Conservation (phyloP, 2,888 invertebrate genomes). For the Cataglyphis rosenhaueri region DNA sequence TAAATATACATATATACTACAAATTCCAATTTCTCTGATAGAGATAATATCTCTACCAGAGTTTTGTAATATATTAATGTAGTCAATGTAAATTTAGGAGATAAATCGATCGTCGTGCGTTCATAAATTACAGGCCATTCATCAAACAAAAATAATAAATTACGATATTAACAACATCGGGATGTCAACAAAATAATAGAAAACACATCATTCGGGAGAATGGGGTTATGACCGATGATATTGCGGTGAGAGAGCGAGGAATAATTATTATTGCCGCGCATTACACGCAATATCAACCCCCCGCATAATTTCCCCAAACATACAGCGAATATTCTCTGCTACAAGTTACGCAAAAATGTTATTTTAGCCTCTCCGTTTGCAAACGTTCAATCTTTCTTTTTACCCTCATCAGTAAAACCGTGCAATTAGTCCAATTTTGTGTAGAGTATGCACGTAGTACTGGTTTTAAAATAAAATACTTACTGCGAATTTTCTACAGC, state of each 20-base stretch:
- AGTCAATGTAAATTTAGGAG: slow-evolving; percentile 40
- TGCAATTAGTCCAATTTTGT: slow-evolving; percentile 73
- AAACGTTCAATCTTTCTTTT: slow-evolving; percentile 55
- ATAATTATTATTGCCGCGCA: slow-evolving; percentile 46
- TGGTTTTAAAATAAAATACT: slow-evolving; percentile 67
- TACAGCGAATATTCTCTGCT: slow-evolving; percentile 39
- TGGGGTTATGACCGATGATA: slow-evolving; percentile 46
- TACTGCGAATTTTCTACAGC: slow-evolving; percentile 64
- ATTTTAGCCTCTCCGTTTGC: slow-evolving; percentile 28
- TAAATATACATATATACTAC: too few species aligned
- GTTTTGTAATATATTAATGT: slow-evolving; percentile 47
- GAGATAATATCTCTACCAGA: slow-evolving; percentile 16
- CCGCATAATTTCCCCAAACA: slow-evolving; percentile 44
- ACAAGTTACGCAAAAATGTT: slow-evolving; percentile 38
- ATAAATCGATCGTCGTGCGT: slow-evolving; percentile 43
- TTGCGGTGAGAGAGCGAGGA: slow-evolving; percentile 31
- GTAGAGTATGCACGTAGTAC: slow-evolving; percentile 50
- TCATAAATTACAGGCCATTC: slow-evolving; percentile 47
- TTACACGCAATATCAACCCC: slow-evolving; percentile 35
- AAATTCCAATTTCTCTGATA: too few species aligned
- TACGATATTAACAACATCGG: slow-evolving; percentile 49
- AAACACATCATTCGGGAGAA: slow-evolving; percentile 50
- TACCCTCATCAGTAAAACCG: slow-evolving; percentile 71
- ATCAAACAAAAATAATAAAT: slow-evolving; percentile 56
- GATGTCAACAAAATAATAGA: slow-evolving; percentile 53